phyloP scores from a whole-genome alignment of 2,113 vertebrate genomes.

The Anhinga rufa region DNA sequence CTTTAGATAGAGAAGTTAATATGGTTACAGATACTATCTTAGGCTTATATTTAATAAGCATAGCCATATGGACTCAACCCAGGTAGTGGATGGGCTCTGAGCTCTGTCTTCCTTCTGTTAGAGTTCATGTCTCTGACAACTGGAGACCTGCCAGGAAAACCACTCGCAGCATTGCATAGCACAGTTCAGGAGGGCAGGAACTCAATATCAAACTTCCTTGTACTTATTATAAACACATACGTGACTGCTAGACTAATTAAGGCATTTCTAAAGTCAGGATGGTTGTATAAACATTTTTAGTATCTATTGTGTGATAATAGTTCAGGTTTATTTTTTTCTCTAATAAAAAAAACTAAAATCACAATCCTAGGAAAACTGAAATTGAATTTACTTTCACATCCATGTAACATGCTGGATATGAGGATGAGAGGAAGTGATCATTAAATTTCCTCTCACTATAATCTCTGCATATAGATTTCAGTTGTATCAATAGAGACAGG shows the following conservation, averaged over 20 bases:
- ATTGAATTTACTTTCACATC: not conserved
- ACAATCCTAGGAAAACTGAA: not conserved
- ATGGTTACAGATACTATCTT: not conserved
- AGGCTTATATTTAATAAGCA: not conserved
- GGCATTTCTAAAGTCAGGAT: not conserved
- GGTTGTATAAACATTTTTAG: not conserved
- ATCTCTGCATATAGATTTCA: not conserved
- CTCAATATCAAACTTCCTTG: not conserved
- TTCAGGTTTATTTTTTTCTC: not conserved
- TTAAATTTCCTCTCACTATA: not conserved
- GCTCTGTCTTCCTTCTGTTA: not conserved
- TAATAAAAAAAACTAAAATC: not conserved
- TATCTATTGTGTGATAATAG: not conserved
- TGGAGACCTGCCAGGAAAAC: not conserved
- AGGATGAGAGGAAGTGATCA: not conserved
- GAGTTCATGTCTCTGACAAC: not conserved
- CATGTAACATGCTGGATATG: accelerated
- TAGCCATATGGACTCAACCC: not conserved
- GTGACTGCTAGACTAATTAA: not conserved
- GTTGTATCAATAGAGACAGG: not conserved
- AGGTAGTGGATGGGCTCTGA: not conserved
- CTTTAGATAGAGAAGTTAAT: not conserved
- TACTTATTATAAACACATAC: not conserved
- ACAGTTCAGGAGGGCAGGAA: not conserved
- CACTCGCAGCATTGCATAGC: not conserved